Evolutionary conservation across 2,888 invertebrate species (phyloP), one percentile per base, ranked within the genome.

Genomic region (Xestoiulus laeticollis): DNA sequence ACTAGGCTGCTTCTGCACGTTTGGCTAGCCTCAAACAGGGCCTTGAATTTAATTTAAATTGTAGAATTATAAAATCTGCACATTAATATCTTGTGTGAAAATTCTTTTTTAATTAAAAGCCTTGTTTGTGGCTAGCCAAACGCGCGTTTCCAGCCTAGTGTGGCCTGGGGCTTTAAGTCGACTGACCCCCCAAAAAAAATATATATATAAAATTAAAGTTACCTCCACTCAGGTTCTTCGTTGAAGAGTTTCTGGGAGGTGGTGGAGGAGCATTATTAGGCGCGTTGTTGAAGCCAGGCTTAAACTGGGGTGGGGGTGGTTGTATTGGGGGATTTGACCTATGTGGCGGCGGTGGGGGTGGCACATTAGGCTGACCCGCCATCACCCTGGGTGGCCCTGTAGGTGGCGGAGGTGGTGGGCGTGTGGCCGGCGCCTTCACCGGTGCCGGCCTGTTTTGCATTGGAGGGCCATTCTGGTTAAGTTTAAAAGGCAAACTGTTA

Each of bases 171-270:
- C 33, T 38, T 4, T 8, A 16, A 16, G 48, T 16, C 48, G 14
- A n/a, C 16, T 3, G 16, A 14, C 16, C 16, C 16, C 26, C 1
- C 26, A 68, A 12, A 68, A 26, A 68, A n/a, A 68, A 10, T 8
- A 68, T 38, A 8, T 8, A 38, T 1, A 38, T 12, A 48, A 48
- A 19, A 59, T 6, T 8, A 59, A 44, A 44, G 14, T 26, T 68
- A 68, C 68, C 68, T 68, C 68, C 68, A 68, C 10, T 26, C 22
- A 68, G 22, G 38, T 87, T 92, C 88, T 94, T 92, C 93, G 94
- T 94, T 0, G 95, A 95, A 0, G 95, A 94, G 90, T 94, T 93
- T 88, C 95, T 93, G 0, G 95, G 95, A 8, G 95, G 95, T 88
- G 92, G 91, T 0, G 94, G 94, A 22, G 94, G 94, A 1, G 91